Conservation (phyloP, 2,888 invertebrate species). For the Petrolisthes manimaculis region DNA sequence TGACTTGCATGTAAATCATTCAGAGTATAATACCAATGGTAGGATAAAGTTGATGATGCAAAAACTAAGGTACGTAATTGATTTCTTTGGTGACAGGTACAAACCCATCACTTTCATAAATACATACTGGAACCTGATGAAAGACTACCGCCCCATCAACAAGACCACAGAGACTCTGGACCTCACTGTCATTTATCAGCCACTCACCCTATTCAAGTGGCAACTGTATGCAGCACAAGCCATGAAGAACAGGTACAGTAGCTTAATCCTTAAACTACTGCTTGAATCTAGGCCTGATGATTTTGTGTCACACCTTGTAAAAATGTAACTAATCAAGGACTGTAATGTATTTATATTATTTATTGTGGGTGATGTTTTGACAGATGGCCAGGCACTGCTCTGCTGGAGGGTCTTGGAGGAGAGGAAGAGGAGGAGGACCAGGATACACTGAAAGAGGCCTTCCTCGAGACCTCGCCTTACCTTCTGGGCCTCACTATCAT, state of each 20-base stretch:
- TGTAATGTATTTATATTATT: neutral
- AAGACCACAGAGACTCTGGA: slow-evolving; percentile 80
- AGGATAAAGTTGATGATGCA: neutral
- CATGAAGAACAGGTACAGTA: slow-evolving; percentile 85
- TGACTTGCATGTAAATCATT: no score
- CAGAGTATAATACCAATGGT: neutral
- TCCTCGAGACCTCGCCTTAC: slow-evolving; percentile 97
- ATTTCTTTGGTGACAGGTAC: slow-evolving; percentile 75
- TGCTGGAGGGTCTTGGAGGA: slow-evolving; percentile 74
- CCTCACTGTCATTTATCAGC: slow-evolving; percentile 84
- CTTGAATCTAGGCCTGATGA: no score
- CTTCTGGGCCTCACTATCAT: slow-evolving; percentile 90
- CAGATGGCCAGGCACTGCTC: slow-evolving; percentile 61
- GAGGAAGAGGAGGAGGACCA: slow-evolving; percentile 86
- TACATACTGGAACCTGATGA: slow-evolving; percentile 98
- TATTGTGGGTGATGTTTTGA: neutral
- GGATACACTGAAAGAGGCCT: slow-evolving; percentile 90
- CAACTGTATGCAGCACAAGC: slow-evolving; percentile 97
- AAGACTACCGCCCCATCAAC: slow-evolving; percentile 93
- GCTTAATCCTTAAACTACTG: no score
- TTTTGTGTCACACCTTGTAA: no score
- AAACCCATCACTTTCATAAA: slow-evolving; percentile 95
- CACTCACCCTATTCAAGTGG: slow-evolving; percentile 96
- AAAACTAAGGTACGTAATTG: neutral
- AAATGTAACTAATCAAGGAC: no score